Evolutionary conservation across 2,888 invertebrate genomes (phyloP).

Genomic region (Acanthosepion lycidas): DNA sequence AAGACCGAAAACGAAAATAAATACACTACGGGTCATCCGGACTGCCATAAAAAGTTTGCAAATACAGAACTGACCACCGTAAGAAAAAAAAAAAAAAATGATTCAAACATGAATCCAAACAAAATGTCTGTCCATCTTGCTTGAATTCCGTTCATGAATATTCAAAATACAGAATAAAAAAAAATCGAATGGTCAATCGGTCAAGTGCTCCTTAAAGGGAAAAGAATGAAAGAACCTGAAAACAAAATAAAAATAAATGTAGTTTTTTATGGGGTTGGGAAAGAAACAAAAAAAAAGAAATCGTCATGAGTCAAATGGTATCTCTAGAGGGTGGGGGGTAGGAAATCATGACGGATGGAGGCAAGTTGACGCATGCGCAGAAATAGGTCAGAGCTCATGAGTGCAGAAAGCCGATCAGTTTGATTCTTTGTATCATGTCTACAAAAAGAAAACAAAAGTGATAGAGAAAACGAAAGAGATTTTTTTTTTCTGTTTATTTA

Average conservation of each 20-base stretch:
- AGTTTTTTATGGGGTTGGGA: not conserved
- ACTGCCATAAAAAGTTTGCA: not conserved
- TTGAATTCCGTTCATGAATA: not conserved
- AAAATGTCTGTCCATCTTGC: not conserved
- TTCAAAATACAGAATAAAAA: not conserved
- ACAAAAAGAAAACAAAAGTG: not conserved
- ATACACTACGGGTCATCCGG: not conserved
- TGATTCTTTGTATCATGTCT: not conserved
- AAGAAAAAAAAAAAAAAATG: not conserved
- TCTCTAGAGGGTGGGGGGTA: not conserved
- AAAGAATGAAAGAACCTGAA: not conserved
- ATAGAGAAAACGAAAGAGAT: not conserved
- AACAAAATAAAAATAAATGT: no score
- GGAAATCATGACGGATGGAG: not conserved
- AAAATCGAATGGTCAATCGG: not conserved
- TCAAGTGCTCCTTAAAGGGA: not conserved
- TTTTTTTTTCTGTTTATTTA: not conserved
- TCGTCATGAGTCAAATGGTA: not conserved
- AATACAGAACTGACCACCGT: not conserved
- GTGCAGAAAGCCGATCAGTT: not conserved
- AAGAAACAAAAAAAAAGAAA: not conserved
- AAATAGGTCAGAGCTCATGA: not conserved
- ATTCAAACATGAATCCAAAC: not conserved
- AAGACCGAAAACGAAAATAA: not conserved
- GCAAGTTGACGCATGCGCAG: not conserved